A percentile compares a stretch with the other conserved stretches of the same genome.
phyloP scores from a whole-genome alignment of 2,797 vertebrate species.

The Naso thynnoides region DNA sequence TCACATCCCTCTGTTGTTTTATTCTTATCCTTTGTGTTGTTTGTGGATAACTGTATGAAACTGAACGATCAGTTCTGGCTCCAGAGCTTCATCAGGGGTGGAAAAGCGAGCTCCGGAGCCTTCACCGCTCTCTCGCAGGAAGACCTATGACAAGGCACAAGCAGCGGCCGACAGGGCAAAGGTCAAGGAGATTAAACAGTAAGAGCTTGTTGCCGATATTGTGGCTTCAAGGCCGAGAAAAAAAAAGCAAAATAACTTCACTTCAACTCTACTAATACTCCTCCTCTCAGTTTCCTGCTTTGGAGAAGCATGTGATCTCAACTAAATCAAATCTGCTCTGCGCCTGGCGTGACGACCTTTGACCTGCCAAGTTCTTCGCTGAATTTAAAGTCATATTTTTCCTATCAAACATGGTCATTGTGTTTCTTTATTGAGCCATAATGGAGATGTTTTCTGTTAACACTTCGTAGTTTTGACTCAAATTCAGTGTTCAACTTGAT shows the following conservation, averaged over 20 bases:
- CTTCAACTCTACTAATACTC: conserved; percentile 60
- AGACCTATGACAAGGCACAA: conserved; percentile 91
- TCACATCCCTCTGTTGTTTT: conserved; percentile 51
- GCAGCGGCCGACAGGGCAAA: conserved; percentile 89
- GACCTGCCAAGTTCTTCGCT: conserved; percentile 58
- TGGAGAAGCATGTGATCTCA: conserved; percentile 69
- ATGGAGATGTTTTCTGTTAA: neutral
- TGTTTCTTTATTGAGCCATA: conserved; percentile 15
- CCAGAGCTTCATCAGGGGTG: conserved; percentile 83
- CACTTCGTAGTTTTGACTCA: conserved; percentile 17
- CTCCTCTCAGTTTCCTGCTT: conserved; percentile 55
- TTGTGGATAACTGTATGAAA: conserved; percentile 64
- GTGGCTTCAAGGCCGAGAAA: conserved; percentile 40
- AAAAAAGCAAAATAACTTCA: conserved; percentile 23
- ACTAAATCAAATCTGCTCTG: conserved; percentile 36
- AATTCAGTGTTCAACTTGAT: conserved; percentile 68
- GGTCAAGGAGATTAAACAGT: conserved; percentile 96
- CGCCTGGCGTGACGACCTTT: conserved; percentile 54
- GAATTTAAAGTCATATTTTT: conserved; percentile 49
- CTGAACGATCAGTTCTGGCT: conserved; percentile 83
- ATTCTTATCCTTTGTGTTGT: conserved; percentile 63
- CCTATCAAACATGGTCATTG: neutral
- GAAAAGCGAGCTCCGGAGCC: conserved; percentile 92
- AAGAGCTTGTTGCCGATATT: conserved; percentile 80
- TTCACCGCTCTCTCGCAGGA: conserved; percentile 93